Base-by-base conservation (phyloP, 2,797 vertebrate species). In the Orestias chungarensis region DNA sequence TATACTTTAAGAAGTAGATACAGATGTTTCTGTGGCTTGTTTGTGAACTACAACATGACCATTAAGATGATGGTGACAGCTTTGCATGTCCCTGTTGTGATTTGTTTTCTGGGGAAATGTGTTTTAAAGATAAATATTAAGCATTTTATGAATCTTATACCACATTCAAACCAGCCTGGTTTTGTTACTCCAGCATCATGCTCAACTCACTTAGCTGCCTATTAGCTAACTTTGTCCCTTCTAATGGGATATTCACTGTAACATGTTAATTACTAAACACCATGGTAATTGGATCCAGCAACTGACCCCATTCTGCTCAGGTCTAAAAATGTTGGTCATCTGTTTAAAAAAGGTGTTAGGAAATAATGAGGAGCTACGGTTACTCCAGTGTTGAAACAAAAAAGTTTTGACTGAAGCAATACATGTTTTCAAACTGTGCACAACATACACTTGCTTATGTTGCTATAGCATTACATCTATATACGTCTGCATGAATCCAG, bases 261-360 rank as follows among this genome's bases (percentile, higher is more conserved):
- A 93, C 92, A 89, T 88, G 85, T 93, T 93, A 94, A 93, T 94
- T 91, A 94, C 86, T 82, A 82, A 88, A 88, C 86, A 90, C 79
- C 54, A 80, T 84, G 83, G 74, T 75, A 82, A 90, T 81, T 82
- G 81, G 87, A 91, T 92, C 91, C 87, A 89, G 88, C 84, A 73
- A 73, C 72, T 92, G 91, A 93, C 92, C 91, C 87, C 91, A 86
- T 92, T 94, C 89, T 90, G 82, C 90, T 85, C 91, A 78, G 86
- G 86, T 90, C 89, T 94, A 90, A 92, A 92, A 91, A 90, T 91
- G 89, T 88, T 88, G 87, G 71, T 80, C 78, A 78, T 59, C 77
- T 66, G 67, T 65, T 68, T 14, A 81, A 54, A 92, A 93, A 87
- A 92, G 86, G 91, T n/a, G 92, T 93, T 93, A 92, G 71, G 78